Evolutionary conservation across 2,888 invertebrate species (phyloP).

Genomic region (Cantharis flavilabris): DNA sequence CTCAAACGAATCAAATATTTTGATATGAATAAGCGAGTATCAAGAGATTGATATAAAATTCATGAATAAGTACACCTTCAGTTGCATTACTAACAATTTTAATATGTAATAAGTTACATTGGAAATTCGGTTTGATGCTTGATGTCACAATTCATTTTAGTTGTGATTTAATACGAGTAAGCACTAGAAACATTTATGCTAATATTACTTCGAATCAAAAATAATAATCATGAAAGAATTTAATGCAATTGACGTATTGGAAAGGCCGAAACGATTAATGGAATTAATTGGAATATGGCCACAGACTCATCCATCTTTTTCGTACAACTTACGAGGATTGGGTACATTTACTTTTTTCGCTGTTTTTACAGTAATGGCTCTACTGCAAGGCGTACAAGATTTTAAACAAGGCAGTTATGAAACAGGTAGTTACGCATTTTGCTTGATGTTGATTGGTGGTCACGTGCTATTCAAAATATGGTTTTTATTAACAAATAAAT

Average conservation of each 20-base stretch:
- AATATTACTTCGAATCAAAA: too few species aligned
- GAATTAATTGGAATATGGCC: neutral
- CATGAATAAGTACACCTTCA: neutral
- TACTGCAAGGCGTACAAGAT: neutral
- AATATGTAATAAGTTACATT: neutral
- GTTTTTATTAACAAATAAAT: too few species aligned
- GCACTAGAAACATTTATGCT: neutral
- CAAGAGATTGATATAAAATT: neutral
- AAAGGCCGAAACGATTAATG: neutral
- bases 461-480: too few species aligned
- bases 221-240: neutral
- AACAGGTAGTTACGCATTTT: neutral
- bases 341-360: neutral
- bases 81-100: neutral
- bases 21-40: too few species aligned
- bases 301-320: neutral
- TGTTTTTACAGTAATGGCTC: rapidly evolving
- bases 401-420: neutral
- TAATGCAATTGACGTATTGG: neutral
- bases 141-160: neutral
- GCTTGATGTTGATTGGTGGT: too few species aligned
- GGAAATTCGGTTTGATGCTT: neutral
- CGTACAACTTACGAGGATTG: neutral
- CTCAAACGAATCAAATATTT: too few species aligned
- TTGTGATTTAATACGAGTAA: neutral